Evolutionary conservation across 2,797 vertebrate species (phyloP), one percentile per base, ranked within the genome.

Genomic region (Merluccius polli): DNA sequence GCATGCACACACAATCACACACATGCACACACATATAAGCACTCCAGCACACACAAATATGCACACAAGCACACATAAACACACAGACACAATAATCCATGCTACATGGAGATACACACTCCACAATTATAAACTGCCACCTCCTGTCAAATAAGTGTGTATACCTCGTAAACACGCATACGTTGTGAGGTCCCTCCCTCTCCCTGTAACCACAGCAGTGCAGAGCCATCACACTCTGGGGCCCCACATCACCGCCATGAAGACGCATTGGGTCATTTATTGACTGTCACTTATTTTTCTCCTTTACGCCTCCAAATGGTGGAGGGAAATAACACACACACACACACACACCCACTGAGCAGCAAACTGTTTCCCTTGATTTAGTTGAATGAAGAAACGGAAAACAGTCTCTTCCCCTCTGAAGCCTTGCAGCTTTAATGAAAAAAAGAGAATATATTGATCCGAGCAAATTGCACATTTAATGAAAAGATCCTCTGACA

Each of bases 391-490:
- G 29, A 59, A 52, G 72, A 73, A 75, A 77, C 75, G 77, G 73
- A 36, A 33, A 77, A 52, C 79, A 79, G 81, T 59, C 81, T 73
- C 73, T 38, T 69, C 77, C 68, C 38, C 74, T 76, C 77, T 71
- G 59, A 78, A 78, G 81, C 78, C 74, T 84, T 10, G 15, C 78
- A 79, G 77, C 74, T 24, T 24, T 67, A 29, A 30, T 24, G 11
- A 2, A 77, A 12, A 78, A 73, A 79, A 71, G 72, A 79, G 77
- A 75, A 72, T 27, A 78, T 72, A 83, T 82, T 84, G 83, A 87
- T 89, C 81, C 83, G 71, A 76, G 76, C 73, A 83, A 77, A 87
- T 79, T 82, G 81, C 35, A 77, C 75, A 78, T 84, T 83, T 76
- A 83, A 81, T 85, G 81, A 83, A 84, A 85, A 79, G 76, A 76